Conservation (phyloP, 2,797 vertebrate species). For the Leucoraja ocellata region DNA sequence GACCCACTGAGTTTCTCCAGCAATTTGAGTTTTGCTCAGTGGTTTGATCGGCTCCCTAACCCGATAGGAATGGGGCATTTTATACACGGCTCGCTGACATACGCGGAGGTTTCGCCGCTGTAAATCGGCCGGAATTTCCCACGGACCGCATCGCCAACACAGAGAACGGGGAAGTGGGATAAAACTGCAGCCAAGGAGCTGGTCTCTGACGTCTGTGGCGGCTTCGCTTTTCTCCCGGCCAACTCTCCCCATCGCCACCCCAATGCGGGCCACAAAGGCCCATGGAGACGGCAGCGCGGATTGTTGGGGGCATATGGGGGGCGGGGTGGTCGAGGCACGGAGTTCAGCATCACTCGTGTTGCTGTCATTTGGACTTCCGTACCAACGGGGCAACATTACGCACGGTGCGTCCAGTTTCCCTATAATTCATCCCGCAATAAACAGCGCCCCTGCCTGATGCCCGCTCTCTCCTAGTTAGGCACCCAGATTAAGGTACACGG, state of each 20-base stretch:
- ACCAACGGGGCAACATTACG: neutral
- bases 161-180: neutral
- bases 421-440: neutral
- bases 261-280: conserved; percentile 50
- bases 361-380: neutral
- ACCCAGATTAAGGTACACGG: neutral
- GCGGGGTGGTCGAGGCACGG: neutral
- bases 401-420: neutral
- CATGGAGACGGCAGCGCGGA: conserved; percentile 45
- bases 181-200: no score
- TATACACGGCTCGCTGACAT: neutral
- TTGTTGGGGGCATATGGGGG: neutral
- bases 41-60: neutral
- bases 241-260: conserved; percentile 50
- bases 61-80: neutral
- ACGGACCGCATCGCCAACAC: neutral
- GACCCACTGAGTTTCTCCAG: no score
- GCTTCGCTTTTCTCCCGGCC: conserved; percentile 59
- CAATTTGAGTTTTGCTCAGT: no score
- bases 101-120: neutral
- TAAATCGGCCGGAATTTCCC: neutral
- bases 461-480: no score
- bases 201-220: conserved; percentile 45
- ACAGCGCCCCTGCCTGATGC: neutral
- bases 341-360: neutral